These are phyloP conservation scores for Montipora foliosa DNA, from an alignment of 64 coral and sea anemone genomes.

Conservation along the genomic window DNA sequence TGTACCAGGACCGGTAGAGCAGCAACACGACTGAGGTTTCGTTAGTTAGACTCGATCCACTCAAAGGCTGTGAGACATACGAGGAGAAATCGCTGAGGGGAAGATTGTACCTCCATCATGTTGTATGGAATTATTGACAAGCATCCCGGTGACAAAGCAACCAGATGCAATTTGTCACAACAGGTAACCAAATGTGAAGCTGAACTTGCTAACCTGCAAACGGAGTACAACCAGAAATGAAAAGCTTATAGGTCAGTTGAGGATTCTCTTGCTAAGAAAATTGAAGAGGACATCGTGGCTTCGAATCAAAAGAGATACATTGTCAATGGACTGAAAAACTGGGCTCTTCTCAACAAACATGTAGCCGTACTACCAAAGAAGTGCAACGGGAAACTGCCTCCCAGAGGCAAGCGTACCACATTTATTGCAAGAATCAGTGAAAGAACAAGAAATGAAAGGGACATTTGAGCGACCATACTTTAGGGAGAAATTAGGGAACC, in stretches of 20 bases:
- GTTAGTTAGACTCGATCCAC: too few relatives aligned
- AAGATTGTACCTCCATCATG: too few relatives aligned
- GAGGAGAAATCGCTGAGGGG: too few relatives aligned
- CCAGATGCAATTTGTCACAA: not conserved
- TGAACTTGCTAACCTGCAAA: conserved; percentile 41
- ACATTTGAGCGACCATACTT: not conserved
- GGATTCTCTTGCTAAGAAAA: conserved; percentile 42
- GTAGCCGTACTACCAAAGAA: conserved; percentile 24
- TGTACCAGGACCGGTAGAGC: conserved; percentile 75
- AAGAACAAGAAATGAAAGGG: not conserved
- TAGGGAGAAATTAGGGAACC: conserved; percentile 14
- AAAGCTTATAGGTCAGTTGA: conserved; percentile 46
- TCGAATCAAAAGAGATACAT: conserved; percentile 43
- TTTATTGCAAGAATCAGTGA: conserved; percentile 25
- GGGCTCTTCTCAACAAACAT: conserved; percentile 35
- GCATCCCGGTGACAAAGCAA: too few relatives aligned
- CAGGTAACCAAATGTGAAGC: conserved; percentile 10
- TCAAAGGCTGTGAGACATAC: too few relatives aligned
- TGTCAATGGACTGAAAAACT: conserved; percentile 53
- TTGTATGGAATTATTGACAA: too few relatives aligned
- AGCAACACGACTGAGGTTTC: conserved; percentile 63
- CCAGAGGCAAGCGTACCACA: not conserved
- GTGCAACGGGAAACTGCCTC: conserved; percentile 18
- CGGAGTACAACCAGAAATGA: conserved; percentile 29
- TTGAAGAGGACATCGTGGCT: conserved; percentile 38